Evolutionary conservation across 2,888 invertebrate genomes (phyloP).

Genomic region (Calephelis perditalis): DNA sequence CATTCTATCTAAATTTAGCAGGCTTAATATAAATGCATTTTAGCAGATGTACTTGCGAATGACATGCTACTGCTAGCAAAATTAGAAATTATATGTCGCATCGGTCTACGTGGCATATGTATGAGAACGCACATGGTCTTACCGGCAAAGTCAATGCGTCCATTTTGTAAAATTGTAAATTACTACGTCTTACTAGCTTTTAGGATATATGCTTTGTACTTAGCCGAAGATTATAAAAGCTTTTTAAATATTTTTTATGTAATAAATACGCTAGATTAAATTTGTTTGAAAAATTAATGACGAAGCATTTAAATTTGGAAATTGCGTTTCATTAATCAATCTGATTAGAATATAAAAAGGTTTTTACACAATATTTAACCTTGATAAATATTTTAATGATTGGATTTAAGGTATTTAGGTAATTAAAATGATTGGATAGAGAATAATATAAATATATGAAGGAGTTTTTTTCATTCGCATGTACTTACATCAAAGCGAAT

Average conservation of each 20-base stretch:
- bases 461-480: too few relatives aligned
- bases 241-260: not conserved
- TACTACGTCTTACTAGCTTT: not conserved
- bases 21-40: constrained; percentile 43
- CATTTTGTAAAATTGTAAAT: constrained; percentile 43
- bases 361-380: too few relatives aligned
- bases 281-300: too few relatives aligned
- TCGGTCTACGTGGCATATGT: constrained; percentile 37
- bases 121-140: constrained; percentile 50
- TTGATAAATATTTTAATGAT: too few relatives aligned
- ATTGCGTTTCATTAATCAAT: not conserved
- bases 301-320: not conserved
- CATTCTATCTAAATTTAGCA: constrained; percentile 57
- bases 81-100: constrained; percentile 55
- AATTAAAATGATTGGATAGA: too few relatives aligned
- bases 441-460: too few relatives aligned
- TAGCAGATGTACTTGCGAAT: constrained; percentile 45
- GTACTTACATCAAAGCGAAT: too few relatives aligned
- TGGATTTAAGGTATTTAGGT: too few relatives aligned
- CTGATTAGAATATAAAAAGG: too few relatives aligned
- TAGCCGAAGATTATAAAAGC: not conserved
- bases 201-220: not conserved
- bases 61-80: constrained; percentile 46
- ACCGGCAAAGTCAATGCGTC: constrained; percentile 40
- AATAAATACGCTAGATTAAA: too few relatives aligned